Evolutionary conservation across 1,140 invertebrate genomes (phyloP).

Genomic region (Globodera ellingtonae): DNA sequence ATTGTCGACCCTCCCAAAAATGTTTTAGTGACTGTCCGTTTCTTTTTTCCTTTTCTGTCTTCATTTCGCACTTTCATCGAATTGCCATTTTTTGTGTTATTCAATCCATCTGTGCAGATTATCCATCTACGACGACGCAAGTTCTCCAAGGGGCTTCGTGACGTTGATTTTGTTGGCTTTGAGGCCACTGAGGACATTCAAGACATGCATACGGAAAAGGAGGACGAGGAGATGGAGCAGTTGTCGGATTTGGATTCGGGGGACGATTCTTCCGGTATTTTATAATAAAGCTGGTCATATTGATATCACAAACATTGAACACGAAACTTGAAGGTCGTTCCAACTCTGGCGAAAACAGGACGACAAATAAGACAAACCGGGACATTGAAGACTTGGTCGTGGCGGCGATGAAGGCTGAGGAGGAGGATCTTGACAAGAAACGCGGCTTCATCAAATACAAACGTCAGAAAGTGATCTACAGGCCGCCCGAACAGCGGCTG

Average conservation of each 20-base stretch:
- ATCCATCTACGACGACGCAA: constrained; percentile 58
- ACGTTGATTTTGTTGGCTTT: constrained; percentile 56
- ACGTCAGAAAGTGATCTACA: constrained; percentile 81
- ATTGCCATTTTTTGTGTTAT: not conserved
- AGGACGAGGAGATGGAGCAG: constrained; percentile 45
- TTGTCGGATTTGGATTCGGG: constrained; percentile 20
- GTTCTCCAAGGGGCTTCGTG: constrained; percentile 57
- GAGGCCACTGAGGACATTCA: constrained; percentile 64
- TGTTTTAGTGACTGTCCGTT: constrained; percentile 18
- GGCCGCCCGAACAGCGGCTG: constrained; percentile 78
- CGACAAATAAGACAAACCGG: constrained; percentile 66
- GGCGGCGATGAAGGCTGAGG: constrained; percentile 72
- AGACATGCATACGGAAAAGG: constrained; percentile 51
- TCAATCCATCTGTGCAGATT: constrained; percentile 41
- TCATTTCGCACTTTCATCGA: not conserved
- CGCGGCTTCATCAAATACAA: constrained; percentile 94
- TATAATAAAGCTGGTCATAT: no score
- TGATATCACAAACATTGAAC: no score
- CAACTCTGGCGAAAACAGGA: not conserved
- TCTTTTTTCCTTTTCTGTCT: not conserved
- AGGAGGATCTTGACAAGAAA: constrained; percentile 84
- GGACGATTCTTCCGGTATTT: constrained; percentile 1
- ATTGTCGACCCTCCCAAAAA: constrained; percentile 3
- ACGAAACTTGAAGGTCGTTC: constrained; percentile 2
- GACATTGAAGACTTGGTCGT: constrained; percentile 87